A percentile compares a stretch with the other conserved stretches of the same genome.
Evolutionary conservation across 2,888 invertebrate species (phyloP).

Genomic region (Nephrotoma appendiculata): DNA sequence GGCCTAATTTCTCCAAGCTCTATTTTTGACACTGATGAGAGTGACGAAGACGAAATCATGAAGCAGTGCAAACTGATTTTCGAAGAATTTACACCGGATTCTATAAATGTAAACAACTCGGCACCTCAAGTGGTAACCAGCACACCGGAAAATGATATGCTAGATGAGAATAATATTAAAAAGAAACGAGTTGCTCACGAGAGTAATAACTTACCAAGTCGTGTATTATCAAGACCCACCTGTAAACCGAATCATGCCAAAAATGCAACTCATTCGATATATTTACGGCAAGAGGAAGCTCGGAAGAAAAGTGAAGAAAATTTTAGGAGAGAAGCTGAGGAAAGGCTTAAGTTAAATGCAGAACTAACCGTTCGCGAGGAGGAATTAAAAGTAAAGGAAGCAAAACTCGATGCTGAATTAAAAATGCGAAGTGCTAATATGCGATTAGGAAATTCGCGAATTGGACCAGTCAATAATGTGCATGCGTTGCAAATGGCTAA

Average conservation of each 20-base stretch:
- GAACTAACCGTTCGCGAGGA: slow-evolving; percentile 17
- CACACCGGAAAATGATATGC: neutral
- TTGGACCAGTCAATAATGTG: slow-evolving; percentile 68
- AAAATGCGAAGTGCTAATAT: slow-evolving; percentile 17
- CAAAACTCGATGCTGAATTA: slow-evolving; percentile 23
- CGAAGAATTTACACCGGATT: slow-evolving; percentile 44
- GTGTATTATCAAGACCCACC: slow-evolving; percentile 25
- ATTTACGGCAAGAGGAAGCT: slow-evolving; percentile 23
- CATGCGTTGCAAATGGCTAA: slow-evolving; percentile 55
- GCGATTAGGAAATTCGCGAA: slow-evolving; percentile 21
- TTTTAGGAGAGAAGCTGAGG: slow-evolving; percentile 13
- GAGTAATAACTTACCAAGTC: slow-evolving; percentile 33
- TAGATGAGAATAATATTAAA: slow-evolving; percentile 21
- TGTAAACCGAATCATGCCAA: slow-evolving; percentile 38
- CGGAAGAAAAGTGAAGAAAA: slow-evolving; percentile 22
- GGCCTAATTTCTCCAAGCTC: slow-evolving; percentile 17
- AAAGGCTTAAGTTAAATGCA: slow-evolving; percentile 13
- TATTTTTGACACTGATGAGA: slow-evolving; percentile 16
- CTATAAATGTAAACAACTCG: neutral
- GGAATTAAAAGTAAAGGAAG: slow-evolving; percentile 16
- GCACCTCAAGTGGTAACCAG: neutral
- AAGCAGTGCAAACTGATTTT: slow-evolving; percentile 78
- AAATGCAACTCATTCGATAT: slow-evolving; percentile 38
- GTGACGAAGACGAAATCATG: slow-evolving; percentile 53
- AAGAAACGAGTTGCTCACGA: slow-evolving; percentile 64